These are phyloP conservation scores for Martes martes DNA, from an alignment of 2,113 vertebrate genomes.

Conservation along the genomic window DNA sequence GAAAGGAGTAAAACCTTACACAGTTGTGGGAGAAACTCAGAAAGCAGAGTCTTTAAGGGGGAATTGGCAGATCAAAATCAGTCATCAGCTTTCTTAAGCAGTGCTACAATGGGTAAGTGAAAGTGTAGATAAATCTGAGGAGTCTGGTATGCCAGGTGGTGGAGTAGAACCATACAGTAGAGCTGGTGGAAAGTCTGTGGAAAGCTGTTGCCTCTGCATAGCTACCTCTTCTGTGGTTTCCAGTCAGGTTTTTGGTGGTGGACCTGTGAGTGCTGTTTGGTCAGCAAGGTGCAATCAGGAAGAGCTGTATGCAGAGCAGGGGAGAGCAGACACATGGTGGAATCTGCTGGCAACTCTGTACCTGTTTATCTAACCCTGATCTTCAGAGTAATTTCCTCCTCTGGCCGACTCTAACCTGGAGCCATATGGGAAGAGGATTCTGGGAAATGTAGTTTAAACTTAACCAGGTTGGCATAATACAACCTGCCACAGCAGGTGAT, in stretches of 20 bases:
- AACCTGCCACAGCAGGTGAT: background rate
- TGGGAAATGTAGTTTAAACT: constrained; percentile 17
- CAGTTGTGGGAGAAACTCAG: background rate
- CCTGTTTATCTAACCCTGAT: background rate
- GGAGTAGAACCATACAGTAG: background rate
- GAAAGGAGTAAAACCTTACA: background rate
- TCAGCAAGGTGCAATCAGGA: background rate
- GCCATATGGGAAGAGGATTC: background rate
- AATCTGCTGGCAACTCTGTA: background rate
- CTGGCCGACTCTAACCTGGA: background rate
- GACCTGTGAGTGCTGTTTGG: background rate
- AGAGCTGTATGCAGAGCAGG: background rate
- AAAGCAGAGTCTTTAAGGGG: background rate
- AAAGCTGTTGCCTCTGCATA: background rate
- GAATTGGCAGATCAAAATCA: background rate
- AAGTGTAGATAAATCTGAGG: background rate
- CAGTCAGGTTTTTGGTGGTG: background rate
- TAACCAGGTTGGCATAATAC: background rate
- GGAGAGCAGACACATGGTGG: background rate
- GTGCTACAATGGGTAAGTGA: background rate
- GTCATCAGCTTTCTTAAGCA: background rate
- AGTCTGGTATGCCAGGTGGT: background rate
- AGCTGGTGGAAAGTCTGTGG: background rate
- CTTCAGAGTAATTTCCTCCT: background rate
- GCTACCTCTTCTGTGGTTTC: background rate